Evolutionary conservation across 2,113 vertebrate species (phyloP).

Genomic region (Henicopernis longicauda): DNA sequence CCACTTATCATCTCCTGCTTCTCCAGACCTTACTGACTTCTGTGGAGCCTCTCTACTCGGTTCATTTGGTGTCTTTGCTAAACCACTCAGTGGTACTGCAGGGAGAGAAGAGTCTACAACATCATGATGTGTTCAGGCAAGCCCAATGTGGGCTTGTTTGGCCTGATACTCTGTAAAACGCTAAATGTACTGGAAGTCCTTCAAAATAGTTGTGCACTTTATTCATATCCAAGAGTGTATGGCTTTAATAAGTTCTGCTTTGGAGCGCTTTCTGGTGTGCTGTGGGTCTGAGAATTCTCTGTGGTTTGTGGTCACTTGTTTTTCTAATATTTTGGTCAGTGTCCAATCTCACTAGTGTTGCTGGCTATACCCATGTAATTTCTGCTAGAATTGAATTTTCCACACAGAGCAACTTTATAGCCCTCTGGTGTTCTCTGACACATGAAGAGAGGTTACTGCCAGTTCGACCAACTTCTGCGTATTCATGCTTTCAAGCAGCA

Average conservation of each 20-base stretch:
- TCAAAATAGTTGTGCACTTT: conserved; percentile 44
- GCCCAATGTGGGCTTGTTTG: background rate
- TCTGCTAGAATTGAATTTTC: conserved; percentile 72
- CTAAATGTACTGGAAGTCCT: conserved; percentile 1
- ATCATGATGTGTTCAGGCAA: background rate
- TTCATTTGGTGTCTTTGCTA: background rate
- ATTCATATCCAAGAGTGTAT: conserved; percentile 1
- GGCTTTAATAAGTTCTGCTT: conserved; percentile 65
- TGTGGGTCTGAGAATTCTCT: conserved; percentile 59
- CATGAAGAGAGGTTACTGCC: conserved; percentile 12
- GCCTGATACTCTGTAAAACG: background rate
- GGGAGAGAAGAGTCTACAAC: background rate
- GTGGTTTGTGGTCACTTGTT: conserved; percentile 69
- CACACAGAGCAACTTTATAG: conserved; percentile 61
- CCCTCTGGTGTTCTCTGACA: conserved; percentile 44
- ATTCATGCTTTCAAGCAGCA: conserved; percentile 24
- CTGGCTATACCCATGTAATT: conserved; percentile 65
- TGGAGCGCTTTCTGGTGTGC: conserved; percentile 44
- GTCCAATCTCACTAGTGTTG: conserved; percentile 54
- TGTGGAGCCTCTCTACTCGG: background rate
- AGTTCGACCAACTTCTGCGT: conserved; percentile 35
- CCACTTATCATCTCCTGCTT: background rate
- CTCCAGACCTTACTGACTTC: background rate
- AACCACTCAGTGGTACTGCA: background rate
- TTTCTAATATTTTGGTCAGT: conserved; percentile 67